Conservation (phyloP, 2,888 invertebrate genomes). For the Flabesymbios commensalis region DNA sequence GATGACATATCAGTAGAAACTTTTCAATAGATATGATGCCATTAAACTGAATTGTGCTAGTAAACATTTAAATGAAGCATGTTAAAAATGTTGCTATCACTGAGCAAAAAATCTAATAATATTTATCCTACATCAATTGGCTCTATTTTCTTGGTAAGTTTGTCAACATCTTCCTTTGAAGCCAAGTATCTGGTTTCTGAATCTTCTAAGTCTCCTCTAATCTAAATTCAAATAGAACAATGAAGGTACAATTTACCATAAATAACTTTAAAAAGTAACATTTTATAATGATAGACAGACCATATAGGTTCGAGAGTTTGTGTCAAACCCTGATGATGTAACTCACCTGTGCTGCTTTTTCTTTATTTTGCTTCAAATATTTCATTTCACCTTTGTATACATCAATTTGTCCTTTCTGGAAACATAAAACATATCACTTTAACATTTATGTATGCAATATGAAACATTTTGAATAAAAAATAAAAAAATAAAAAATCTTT, state of each 20-base stretch:
- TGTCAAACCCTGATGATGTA: background rate
- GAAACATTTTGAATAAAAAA: too few relatives aligned
- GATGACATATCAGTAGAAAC: too few relatives aligned
- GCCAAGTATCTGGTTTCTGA: conserved; percentile 65
- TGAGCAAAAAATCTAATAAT: too few relatives aligned
- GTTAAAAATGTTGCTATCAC: too few relatives aligned
- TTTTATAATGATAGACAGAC: too few relatives aligned
- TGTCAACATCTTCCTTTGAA: conserved; percentile 64
- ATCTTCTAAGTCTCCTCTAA: conserved; percentile 67
- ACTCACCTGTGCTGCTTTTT: conserved; percentile 54
- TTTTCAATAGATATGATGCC: too few relatives aligned
- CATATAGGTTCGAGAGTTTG: too few relatives aligned
- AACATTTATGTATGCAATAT: too few relatives aligned
- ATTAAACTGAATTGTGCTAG: too few relatives aligned
- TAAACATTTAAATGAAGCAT: too few relatives aligned
- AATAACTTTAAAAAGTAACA: background rate
- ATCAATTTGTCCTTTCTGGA: conserved; percentile 37
- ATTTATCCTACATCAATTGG: conserved; percentile 47
- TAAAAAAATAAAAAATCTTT: too few relatives aligned
- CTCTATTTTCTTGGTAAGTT: conserved; percentile 62
- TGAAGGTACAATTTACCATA: background rate
- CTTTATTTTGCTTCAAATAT: conserved; percentile 58
- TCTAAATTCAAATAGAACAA: conserved; percentile 35
- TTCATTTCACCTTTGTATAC: conserved; percentile 50
- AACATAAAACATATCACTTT: too few relatives aligned